Evolutionary conservation across 2,888 invertebrate species (phyloP).

Genomic region (Cerastoderma edule): DNA sequence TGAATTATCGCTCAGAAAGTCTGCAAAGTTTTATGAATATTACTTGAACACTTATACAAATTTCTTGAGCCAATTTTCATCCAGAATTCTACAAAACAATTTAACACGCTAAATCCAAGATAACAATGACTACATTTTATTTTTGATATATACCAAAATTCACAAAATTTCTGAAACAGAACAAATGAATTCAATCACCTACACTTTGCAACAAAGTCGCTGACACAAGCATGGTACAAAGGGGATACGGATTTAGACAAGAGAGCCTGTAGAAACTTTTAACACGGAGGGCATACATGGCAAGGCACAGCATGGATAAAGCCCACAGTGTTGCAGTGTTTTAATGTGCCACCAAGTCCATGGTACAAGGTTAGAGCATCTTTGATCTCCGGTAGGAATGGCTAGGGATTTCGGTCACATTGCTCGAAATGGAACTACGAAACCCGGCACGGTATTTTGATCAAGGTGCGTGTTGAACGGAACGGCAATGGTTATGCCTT

Average conservation of each 20-base stretch:
- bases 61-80: too few species aligned
- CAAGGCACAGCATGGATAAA: slow-evolving; percentile 13
- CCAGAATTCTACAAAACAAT: too few species aligned
- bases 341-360: slow-evolving; percentile 13
- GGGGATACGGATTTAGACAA: slow-evolving; percentile 18
- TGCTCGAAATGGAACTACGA: slow-evolving; percentile 5
- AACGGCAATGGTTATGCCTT: slow-evolving; percentile 30
- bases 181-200: slow-evolving; percentile 17
- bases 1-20: too few species aligned
- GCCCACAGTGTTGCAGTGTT: slow-evolving; percentile 8
- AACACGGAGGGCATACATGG: slow-evolving; percentile 8
- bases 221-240: slow-evolving; percentile 34
- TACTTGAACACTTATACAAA: too few species aligned
- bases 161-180: too few species aligned
- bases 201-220: slow-evolving; percentile 26
- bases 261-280: neutral
- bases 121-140: too few species aligned
- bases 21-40: too few species aligned
- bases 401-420: slow-evolving; percentile 15
- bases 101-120: too few species aligned
- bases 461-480: slow-evolving; percentile 32
- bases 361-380: slow-evolving; percentile 13
- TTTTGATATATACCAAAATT: too few species aligned
- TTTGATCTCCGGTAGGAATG: slow-evolving; percentile 3
- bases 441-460: slow-evolving; percentile 9